Conservation (phyloP, 2,888 invertebrate species). For the Drosophila emarginata region DNA sequence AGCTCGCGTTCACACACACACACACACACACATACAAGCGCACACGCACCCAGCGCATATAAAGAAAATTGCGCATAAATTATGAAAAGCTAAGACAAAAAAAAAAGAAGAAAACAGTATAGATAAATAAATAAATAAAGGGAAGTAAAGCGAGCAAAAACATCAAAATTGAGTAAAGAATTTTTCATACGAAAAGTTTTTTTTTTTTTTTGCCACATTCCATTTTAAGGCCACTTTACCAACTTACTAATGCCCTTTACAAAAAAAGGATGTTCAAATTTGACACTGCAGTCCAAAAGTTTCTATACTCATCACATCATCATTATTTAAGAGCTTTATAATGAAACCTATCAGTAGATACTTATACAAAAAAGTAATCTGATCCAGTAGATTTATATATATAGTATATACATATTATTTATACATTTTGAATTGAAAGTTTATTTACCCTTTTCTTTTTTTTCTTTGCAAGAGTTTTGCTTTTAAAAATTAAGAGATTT, state of each 20-base stretch:
- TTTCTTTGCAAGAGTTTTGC: too few species aligned
- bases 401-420: too few species aligned
- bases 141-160: constrained; percentile 26
- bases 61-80: constrained; percentile 67
- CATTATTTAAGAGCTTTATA: too few species aligned
- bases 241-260: not conserved
- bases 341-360: too few species aligned
- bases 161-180: constrained; percentile 53
- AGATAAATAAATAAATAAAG: constrained; percentile 25
- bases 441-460: too few species aligned
- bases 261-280: not conserved
- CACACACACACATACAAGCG: constrained; percentile 24
- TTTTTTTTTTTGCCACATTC: not conserved
- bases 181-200: constrained; percentile 42
- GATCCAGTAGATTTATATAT: too few species aligned
- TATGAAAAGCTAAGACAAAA: constrained; percentile 55
- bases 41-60: constrained; percentile 40
- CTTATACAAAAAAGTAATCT: too few species aligned
- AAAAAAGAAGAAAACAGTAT: constrained; percentile 18
- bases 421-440: too few species aligned
- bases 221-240: not conserved
- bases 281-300: not conserved
- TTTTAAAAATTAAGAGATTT: too few species aligned
- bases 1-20: constrained; percentile 11
- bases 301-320: not conserved